Base-by-base conservation (phyloP, 2,888 invertebrate species). In the Exephanes ischioxanthus region DNA sequence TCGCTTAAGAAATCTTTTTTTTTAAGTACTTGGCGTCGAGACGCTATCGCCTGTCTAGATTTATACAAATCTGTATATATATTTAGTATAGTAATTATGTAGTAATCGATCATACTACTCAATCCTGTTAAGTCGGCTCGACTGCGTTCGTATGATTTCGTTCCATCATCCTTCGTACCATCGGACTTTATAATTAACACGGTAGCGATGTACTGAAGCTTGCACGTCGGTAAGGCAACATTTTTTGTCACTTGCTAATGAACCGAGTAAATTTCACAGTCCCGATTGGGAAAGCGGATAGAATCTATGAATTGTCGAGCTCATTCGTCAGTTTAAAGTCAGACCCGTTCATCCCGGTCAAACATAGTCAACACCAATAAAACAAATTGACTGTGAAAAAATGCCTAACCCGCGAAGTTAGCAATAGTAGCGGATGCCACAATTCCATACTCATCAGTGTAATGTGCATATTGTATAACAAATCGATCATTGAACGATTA, bases 141-240 rank as follows among this genome's bases (percentile, higher is more conserved):
- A 51, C 53, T 76, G 75, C 48, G 70, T 70, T 76, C 68, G 70
- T 81, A 22, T 22, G 22, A 22, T 22, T 22, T 22, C 22, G 22
- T 22, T 22, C 22, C 22, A 22, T 22, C 22, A 22, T 22, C 22
- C 0, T 22, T 1, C 22, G 22, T 22, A 22, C 22, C 76, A 81
- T 81, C 81, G 51, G 37, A 67, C 63, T 81, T 81, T 76, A 81
- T 81, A 76, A 81, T 76, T 81, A 81, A 70, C 76, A 81, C 81
- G 41, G 70, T 63, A 26, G 75, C 68, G n/a, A 41, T 70, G 67
- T 66, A 45, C 66, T 48, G 45, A 58, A 55, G 68, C 70, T 77
- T 63, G 70, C 41, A 37, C 76, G 61, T 81, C 70, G 61, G 70
- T 58, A 48, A 30, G 61, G 58, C 61, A 37, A 37, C 26, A 51